Base-by-base conservation (phyloP, 64 coral and sea anemone genomes). In the Dendronephthya gigantea region DNA sequence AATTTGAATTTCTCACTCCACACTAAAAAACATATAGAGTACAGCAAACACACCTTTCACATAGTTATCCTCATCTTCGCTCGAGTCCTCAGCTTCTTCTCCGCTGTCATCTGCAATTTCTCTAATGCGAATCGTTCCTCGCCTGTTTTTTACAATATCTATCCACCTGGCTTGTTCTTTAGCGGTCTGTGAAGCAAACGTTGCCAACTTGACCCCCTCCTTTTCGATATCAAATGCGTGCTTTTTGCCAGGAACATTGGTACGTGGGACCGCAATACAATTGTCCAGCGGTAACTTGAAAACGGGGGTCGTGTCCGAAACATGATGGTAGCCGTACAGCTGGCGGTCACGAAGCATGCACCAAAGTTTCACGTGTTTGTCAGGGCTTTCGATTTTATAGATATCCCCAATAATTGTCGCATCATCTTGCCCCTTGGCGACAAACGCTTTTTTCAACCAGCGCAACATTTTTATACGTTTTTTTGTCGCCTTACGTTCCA, bases 91-190 rank as follows among this genome's bases (percentile, higher is more conserved):
- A 62, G 55, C 19, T 27, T 23, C 50, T n/a, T 97, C 95, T 37
- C 86, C 93, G 15, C 91, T 45, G 17, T 90, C 95, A 28, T 92
- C 93, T 66, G 84, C 90, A 37, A 87, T 85, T n/a, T 90, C 81
- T 31, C 51, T 45, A 2, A 98, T 74, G 72, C 83, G 65, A 43
- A 98, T 93, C 35, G 91, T 91, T 11, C 92, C 95, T 48, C 92
- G 93, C 90, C 93, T 92, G 36, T 86, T 87, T 6, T 90, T 62
- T 13, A 98, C 59, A 13, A 92, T 89, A 2, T 90, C 93, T 28
- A 88, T 93, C 95, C 95, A 98, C 28, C 86, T 89, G 13, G 93
- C 92, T 90, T 88, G 91, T 29, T 98, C 95, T 82, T 87, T 93
- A 1, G 90, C 39, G 49, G 72, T 91, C 82, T 91, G 93, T 0